Conservation (phyloP, 2,113 vertebrate species). For the Tor tambroides region DNA sequence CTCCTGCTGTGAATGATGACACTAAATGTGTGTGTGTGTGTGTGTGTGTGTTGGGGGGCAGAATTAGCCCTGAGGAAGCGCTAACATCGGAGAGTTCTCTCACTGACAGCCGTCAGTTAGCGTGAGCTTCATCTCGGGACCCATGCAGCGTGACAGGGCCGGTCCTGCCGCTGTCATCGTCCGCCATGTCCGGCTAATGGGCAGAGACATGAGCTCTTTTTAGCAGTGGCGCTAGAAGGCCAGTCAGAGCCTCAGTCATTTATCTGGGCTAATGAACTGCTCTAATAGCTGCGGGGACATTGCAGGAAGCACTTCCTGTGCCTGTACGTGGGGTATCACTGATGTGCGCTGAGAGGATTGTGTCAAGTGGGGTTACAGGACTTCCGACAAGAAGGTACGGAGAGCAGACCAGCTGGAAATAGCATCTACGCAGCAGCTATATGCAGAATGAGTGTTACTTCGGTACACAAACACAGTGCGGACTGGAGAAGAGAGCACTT, state of each 20-base stretch:
- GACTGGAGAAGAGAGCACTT: background rate
- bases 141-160: slow-evolving; percentile 57
- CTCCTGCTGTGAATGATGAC: slow-evolving; percentile 60
- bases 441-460: background rate
- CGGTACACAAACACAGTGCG: background rate
- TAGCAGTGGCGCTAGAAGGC: slow-evolving; percentile 8
- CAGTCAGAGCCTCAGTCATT: slow-evolving; percentile 40
- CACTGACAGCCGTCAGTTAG: slow-evolving; percentile 74
- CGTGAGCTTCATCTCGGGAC: slow-evolving; percentile 65
- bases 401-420: slow-evolving; percentile 4
- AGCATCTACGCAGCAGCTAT: background rate
- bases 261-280: slow-evolving; percentile 42
- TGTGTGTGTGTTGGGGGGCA: slow-evolving; percentile 52
- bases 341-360: background rate
- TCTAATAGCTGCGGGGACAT: slow-evolving; percentile 25
- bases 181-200: slow-evolving; percentile 66
- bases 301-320: background rate
- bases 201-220: slow-evolving; percentile 58
- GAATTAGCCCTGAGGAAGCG: slow-evolving; percentile 68
- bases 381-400: background rate
- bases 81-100: slow-evolving; percentile 41
- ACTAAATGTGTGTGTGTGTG: slow-evolving; percentile 39
- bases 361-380: slow-evolving; percentile 29
- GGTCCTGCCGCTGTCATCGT: slow-evolving; percentile 65
- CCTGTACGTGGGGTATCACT: background rate